Evolutionary conservation across 2,113 vertebrate species (phyloP).

Genomic region (Boleophthalmus pectinirostris): DNA sequence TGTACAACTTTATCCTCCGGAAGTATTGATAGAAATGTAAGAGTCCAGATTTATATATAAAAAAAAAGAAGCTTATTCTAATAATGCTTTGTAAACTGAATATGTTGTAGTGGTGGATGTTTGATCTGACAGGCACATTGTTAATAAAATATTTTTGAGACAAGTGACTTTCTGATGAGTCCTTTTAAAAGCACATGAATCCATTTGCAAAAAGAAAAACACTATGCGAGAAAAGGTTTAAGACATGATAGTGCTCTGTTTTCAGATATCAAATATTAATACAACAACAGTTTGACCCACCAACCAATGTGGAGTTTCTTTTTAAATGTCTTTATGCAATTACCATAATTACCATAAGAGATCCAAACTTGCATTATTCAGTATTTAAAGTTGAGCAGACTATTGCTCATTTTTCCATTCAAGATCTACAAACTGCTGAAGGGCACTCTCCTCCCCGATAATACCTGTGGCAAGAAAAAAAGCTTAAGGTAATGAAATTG

Average conservation of each 20-base stretch:
- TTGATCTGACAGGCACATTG: conserved; percentile 60
- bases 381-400: background rate
- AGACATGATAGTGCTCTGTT: background rate
- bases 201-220: background rate
- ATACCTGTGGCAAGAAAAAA: conserved; percentile 23
- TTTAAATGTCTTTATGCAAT: background rate
- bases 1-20: conserved; percentile 39
- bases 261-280: background rate
- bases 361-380: background rate
- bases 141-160: conserved; percentile 78
- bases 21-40: conserved; percentile 54
- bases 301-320: no score
- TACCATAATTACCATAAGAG: no score
- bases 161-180: conserved; percentile 5
- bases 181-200: background rate
- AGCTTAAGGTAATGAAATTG: background rate
- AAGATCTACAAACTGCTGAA: conserved; percentile 68
- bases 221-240: background rate
- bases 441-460: conserved; percentile 49
- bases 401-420: conserved; percentile 76
- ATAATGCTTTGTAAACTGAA: conserved; percentile 67
- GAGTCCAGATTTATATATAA: conserved; percentile 59
- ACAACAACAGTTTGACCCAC: background rate
- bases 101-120: conserved; percentile 65
- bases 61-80: conserved; percentile 52